Evolutionary conservation across 2,888 invertebrate species (phyloP), one percentile per base, ranked within the genome.

Genomic region (Elegia similella): DNA sequence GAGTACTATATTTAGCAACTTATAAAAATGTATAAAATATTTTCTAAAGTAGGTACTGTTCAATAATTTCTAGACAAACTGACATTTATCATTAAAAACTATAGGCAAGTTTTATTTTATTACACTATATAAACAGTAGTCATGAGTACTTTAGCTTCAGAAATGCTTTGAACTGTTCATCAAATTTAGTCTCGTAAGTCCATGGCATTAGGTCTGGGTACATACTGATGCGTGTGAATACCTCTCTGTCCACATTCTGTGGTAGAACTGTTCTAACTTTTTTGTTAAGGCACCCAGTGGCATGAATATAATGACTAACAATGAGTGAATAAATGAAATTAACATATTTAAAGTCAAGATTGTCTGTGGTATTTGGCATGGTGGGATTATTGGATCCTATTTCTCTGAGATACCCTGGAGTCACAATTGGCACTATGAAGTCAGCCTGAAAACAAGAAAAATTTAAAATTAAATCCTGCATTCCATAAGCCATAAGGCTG

Each of bases 341-440:
- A 0, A 84, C 91, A 80, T 92, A 92, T 80, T 86, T 86, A 61
- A 84, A 87, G 60, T 92, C 92, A 61, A 92, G 73, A 61, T 92
- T 90, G 61, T 89, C 87, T 61, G 80, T 80, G 17, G 84, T 86
- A 61, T 82, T 88, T 0, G 85, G 84, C 23, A 78, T 70, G 62
- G 76, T 77, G 8, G 80, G 63, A 53, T 72, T 71, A 60, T 79
- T 77, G 7, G 87, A 85, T 62, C 76, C 84, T 57, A 93, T 91
- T 73, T 80, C 84, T 58, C 87, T 79, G 32, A 93, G 69, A 61
- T 93, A 93, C 13, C 86, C 92, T 56, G 82, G 73, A 44, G 93
- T 93, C 63, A 93, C 78, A 55, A 93, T 92, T 7, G 93, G 93
- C 59, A 93, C 85, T 62, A 93, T 80, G 65, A 88, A 92, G 65